Evolutionary conservation across 2,888 invertebrate species (phyloP).

Genomic region (Polia nebulosa): DNA sequence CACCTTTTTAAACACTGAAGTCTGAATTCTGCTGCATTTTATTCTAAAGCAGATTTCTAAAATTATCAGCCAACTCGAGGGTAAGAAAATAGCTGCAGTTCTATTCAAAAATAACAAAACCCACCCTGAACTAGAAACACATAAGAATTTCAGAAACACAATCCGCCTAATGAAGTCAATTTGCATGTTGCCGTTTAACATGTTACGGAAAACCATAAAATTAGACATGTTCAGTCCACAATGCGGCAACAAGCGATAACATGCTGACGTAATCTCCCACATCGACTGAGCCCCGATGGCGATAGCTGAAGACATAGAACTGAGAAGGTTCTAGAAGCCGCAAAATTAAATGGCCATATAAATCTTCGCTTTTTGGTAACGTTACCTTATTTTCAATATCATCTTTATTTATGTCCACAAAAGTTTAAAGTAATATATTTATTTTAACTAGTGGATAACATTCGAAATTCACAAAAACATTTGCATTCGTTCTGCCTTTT

Average conservation of each 20-base stretch:
- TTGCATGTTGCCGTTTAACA: constrained; percentile 48
- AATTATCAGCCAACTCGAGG: neutral
- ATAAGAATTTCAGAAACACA: constrained; percentile 22
- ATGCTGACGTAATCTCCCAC: constrained; percentile 72
- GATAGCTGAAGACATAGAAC: constrained; percentile 67
- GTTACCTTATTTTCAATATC: too few species aligned
- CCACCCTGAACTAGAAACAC: constrained; percentile 9
- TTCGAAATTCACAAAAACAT: too few species aligned
- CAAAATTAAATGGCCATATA: too few species aligned
- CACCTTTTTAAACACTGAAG: neutral
- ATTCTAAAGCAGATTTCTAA: neutral
- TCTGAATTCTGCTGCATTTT: neutral
- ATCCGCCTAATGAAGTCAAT: constrained; percentile 51
- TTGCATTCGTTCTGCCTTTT: too few species aligned
- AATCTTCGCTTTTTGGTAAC: too few species aligned
- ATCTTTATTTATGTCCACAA: too few species aligned
- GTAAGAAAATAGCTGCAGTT: neutral
- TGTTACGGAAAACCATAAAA: constrained; percentile 60
- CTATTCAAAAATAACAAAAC: neutral
- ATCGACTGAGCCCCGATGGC: constrained; percentile 64
- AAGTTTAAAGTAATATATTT: too few species aligned
- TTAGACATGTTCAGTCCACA: constrained; percentile 59
- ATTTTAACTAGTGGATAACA: too few species aligned
- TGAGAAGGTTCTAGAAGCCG: constrained; percentile 11
- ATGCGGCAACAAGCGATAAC: constrained; percentile 71